A percentile compares a stretch with the other conserved stretches of the same genome.
These are phyloP conservation scores for Pantherophis alleghaniensis DNA, from an alignment of 2,797 vertebrate genomes.

Conservation along the genomic window DNA sequence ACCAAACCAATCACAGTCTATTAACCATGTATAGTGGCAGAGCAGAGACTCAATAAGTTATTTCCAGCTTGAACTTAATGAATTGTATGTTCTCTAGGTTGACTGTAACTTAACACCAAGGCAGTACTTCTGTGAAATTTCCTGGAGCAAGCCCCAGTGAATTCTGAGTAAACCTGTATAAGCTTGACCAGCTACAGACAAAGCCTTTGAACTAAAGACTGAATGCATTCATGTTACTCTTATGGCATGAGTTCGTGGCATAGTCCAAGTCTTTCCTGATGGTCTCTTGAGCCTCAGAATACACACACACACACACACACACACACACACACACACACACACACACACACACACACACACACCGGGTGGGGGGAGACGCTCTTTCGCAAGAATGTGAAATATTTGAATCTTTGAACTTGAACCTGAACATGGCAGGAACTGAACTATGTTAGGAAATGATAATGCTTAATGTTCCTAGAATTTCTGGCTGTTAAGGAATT, in stretches of 20 bases:
- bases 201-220: not conserved
- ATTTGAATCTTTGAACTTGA: not conserved
- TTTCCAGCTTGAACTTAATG: not conserved
- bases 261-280: not conserved
- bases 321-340: not conserved
- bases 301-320: not conserved
- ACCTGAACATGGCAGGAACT: not conserved
- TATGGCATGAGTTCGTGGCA: not conserved
- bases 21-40: not conserved
- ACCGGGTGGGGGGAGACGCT: accelerated
- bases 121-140: not conserved
- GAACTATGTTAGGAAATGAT: not conserved
- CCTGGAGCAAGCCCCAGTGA: not conserved
- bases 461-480: not conserved
- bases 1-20: not conserved
- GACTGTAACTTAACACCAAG: not conserved
- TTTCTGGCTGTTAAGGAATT: not conserved
- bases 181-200: conserved; percentile 32
- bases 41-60: not conserved
- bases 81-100: not conserved
- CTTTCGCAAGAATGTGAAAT: not conserved
- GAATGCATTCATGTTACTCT: not conserved
- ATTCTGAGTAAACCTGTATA: not conserved
- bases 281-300: not conserved
- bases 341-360: not conserved